A percentile compares a stretch with the other conserved stretches of the same genome.
These are phyloP conservation scores for Perccottus glenii DNA, from an alignment of 2,113 vertebrate species.

Conservation along the genomic window DNA sequence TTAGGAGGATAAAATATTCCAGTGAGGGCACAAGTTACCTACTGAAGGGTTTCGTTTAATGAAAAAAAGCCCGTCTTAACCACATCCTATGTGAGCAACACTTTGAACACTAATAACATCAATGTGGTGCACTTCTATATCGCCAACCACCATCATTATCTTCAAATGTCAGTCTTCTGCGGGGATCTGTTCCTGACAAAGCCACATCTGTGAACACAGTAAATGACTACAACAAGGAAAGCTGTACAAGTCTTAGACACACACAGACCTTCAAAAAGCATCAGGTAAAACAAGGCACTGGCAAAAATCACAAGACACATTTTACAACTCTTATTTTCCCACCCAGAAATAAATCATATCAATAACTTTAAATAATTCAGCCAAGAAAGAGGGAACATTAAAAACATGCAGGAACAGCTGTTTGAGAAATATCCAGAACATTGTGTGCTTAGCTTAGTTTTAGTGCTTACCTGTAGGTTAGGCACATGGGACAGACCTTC, in stretches of 20 bases:
- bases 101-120: constrained; percentile 58
- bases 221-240: constrained; percentile 27
- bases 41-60: constrained; percentile 17
- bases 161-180: constrained; percentile 45
- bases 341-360: constrained; percentile 59
- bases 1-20: neutral
- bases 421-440: constrained; percentile 55
- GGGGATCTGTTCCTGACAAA: constrained; percentile 40
- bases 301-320: constrained; percentile 49
- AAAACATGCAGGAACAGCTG: constrained; percentile 39
- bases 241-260: neutral
- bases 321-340: constrained; percentile 16
- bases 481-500: constrained; percentile 14
- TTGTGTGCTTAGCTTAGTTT: constrained; percentile 54
- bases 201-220: constrained; percentile 60
- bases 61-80: constrained; percentile 43
- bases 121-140: constrained; percentile 46
- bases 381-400: constrained; percentile 28
- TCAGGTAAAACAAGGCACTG: constrained; percentile 28
- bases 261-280: too few relatives aligned
- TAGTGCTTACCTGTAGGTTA: constrained; percentile 48
- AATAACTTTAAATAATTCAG: constrained; percentile 47
- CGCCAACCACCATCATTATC: constrained; percentile 43
- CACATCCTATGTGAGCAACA: constrained; percentile 50
- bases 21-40: constrained; percentile 17